Evolutionary conservation across 2,113 vertebrate genomes (phyloP), one percentile per base, ranked within the genome.

Genomic region (Antennarius striatus): DNA sequence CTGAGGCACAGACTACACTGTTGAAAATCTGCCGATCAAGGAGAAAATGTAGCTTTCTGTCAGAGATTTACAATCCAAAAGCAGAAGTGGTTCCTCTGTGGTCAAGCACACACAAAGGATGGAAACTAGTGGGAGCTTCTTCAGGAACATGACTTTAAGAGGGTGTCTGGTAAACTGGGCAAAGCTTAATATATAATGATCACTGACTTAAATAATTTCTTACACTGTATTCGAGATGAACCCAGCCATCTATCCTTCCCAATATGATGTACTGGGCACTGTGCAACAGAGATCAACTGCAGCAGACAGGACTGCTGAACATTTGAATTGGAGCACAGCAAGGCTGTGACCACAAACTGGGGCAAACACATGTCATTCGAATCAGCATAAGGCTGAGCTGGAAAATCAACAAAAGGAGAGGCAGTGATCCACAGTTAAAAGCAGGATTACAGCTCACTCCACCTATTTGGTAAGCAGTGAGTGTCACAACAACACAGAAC

Each of bases 311-410:
- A 60, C 52, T 1, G 62, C 68, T 32, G 28, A 54, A 62, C 32
- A 68, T 63, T 51, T 17, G 79, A 68, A 71, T 28, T 46, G 51
- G 59, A 70, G 68, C 68, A 0, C 84, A 82, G 85, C 80, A 50
- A 71, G 69, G 68, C 63, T 51, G 17, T 60, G 75, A 79, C 82
- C 72, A 28, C 88, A 85, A 71, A 82, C 86, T 51, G 82, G 72
- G 84, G 29, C 76, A 59, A 82, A 80, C 84, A 88, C 84, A 88
- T 86, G 86, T 80, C 84, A 79, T 46, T 60, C 45, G 22, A 85
- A 65, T 74, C 68, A 59, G 73, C 88, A 84, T 68, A 86, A 73
- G 83, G 83, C 71, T 45, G 57, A 79, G 70, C 54, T 74, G 71
- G 76, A 68, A 89, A 64, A 78, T 69, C 80, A 78, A 87, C 80